Evolutionary conservation across 2,113 vertebrate genomes (phyloP).

Genomic region (Anarhynchus alexandrinus): DNA sequence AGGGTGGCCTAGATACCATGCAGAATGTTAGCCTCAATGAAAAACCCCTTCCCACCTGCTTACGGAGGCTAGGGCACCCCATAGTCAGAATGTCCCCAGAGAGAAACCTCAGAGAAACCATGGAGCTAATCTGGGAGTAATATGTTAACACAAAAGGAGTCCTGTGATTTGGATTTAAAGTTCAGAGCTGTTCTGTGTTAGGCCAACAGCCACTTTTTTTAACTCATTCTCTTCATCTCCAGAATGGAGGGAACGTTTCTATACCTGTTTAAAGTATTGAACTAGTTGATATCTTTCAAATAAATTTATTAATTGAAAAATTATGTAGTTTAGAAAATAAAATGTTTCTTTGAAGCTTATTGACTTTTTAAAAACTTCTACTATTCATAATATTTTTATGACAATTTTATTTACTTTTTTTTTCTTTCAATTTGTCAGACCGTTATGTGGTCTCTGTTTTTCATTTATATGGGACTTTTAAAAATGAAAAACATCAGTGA

Average conservation of each 20-base stretch:
- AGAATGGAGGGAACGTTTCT: not conserved
- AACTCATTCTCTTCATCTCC: not conserved
- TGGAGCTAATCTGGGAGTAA: not conserved
- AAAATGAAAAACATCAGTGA: not conserved
- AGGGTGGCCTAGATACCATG: not conserved
- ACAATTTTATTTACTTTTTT: not conserved
- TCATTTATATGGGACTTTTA: not conserved
- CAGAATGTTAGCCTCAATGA: not conserved
- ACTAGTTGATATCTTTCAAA: not conserved
- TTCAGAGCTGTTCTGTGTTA: not conserved
- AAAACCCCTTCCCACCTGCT: not conserved
- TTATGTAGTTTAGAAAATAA: not conserved
- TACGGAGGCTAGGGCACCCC: not conserved
- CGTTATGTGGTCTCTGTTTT: not conserved
- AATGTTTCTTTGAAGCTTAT: not conserved
- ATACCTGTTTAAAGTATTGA: not conserved
- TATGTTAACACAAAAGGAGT: not conserved
- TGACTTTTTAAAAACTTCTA: not conserved
- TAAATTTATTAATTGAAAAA: not conserved
- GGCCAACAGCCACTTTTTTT: not conserved
- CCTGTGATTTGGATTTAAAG: not conserved
- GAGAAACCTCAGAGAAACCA: not conserved
- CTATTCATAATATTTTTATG: not conserved
- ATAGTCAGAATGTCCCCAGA: accelerated
- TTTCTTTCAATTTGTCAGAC: not conserved